Evolutionary conservation across 2,888 invertebrate genomes (phyloP).

Genomic region (Prosopocoilus inquinatus): DNA sequence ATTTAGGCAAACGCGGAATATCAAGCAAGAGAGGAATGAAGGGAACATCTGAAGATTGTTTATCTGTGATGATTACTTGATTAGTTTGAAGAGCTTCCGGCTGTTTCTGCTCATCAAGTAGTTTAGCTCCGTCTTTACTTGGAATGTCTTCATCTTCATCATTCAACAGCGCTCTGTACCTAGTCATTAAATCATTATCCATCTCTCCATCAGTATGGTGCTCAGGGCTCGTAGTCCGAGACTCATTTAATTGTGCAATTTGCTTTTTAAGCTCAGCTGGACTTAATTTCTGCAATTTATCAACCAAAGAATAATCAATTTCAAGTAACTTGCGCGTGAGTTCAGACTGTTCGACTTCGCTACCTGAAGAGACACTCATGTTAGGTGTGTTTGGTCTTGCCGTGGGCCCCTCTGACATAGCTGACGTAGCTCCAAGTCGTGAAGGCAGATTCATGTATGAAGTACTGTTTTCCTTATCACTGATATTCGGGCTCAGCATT

Average conservation of each 20-base stretch:
- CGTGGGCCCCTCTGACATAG: background rate
- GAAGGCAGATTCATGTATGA: constrained; percentile 40
- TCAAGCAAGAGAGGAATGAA: constrained; percentile 44
- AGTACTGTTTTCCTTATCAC: constrained; percentile 40
- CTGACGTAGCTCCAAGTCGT: background rate
- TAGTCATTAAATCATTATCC: constrained; percentile 13
- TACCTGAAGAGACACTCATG: constrained; percentile 22
- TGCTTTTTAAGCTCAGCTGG: constrained; percentile 18
- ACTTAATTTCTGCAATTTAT: constrained; percentile 33
- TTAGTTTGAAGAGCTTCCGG: no score
- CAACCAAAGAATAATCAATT: constrained; percentile 39
- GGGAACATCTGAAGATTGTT: constrained; percentile 10
- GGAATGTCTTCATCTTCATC: constrained; percentile 2
- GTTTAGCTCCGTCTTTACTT: constrained; percentile 7
- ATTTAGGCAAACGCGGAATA: constrained; percentile 46
- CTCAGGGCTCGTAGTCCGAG: no score
- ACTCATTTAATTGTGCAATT: background rate
- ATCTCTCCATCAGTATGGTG: background rate
- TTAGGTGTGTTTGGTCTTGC: constrained; percentile 7
- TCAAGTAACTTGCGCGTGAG: constrained; percentile 34
- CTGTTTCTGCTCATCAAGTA: no score
- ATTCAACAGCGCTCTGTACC: constrained; percentile 8
- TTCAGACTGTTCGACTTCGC: constrained; percentile 31
- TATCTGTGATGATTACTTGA: background rate
- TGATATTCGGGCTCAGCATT: constrained; percentile 48